Percentiles rank a stretch among this genome's conserved stretches.
Conservation (phyloP, 2,888 invertebrate genomes). For the Blera fallax region DNA sequence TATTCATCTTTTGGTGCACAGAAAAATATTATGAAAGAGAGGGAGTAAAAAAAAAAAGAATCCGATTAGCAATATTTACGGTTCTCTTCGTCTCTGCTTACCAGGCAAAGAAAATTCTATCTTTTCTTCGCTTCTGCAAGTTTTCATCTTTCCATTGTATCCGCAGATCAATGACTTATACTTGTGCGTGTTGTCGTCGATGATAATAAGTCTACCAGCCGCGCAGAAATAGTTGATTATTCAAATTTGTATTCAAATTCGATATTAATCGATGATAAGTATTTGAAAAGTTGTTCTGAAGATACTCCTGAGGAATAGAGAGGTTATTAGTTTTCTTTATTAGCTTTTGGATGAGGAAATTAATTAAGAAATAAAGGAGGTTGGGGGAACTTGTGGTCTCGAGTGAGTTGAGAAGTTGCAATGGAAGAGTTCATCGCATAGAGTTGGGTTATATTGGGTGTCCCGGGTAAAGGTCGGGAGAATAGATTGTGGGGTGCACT, state of each 20-base stretch:
- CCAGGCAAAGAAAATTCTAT: constrained; percentile 54
- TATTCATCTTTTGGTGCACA: constrained; percentile 37
- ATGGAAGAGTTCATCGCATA: too few species aligned
- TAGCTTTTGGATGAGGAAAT: background rate
- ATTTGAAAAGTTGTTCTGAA: background rate
- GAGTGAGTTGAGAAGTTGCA: too few species aligned
- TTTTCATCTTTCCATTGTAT: constrained; percentile 11
- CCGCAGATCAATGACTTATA: constrained; percentile 62
- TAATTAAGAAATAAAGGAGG: too few species aligned
- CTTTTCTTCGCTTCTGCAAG: constrained; percentile 1
- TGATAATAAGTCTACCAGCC: constrained; percentile 2
- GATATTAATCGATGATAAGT: constrained; percentile 14
- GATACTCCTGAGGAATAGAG: background rate
- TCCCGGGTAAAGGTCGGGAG: too few species aligned
- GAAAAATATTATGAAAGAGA: constrained; percentile 58
- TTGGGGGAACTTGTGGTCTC: too few species aligned
- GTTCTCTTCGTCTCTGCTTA: constrained; percentile 22
- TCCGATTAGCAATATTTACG: constrained; percentile 69
- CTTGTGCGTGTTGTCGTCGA: constrained; percentile 11
- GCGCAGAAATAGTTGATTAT: background rate
- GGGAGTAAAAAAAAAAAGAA: constrained; percentile 42
- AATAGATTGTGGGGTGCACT: too few species aligned
- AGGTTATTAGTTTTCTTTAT: background rate
- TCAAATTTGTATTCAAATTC: constrained; percentile 6
- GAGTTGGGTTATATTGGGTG: too few species aligned